Conservation (phyloP, 2,113 vertebrate species). For the Mugil cephalus region DNA sequence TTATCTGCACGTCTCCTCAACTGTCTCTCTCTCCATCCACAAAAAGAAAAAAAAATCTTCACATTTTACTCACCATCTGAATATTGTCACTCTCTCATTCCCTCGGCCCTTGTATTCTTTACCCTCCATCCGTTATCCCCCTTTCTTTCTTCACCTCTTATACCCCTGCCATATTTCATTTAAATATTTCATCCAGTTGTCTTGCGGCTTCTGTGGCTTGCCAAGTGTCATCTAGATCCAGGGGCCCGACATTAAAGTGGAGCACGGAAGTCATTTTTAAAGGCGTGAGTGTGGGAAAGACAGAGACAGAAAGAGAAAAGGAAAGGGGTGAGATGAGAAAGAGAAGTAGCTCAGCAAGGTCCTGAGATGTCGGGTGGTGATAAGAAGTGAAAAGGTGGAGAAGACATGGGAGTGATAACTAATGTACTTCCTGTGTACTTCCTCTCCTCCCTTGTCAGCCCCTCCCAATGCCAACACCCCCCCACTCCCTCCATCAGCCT, state of each 20-base stretch:
- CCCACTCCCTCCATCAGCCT: constrained; percentile 53
- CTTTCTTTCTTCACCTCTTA: constrained; percentile 83
- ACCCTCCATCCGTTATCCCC: constrained; percentile 59
- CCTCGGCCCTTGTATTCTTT: constrained; percentile 19
- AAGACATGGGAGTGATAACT: constrained; percentile 90
- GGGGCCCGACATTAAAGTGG: constrained; percentile 87
- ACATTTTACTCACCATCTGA: constrained; percentile 82
- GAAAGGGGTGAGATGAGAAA: constrained; percentile 26
- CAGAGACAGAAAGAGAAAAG: constrained; percentile 32
- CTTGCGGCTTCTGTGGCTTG: constrained; percentile 87
- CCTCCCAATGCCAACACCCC: constrained; percentile 64
- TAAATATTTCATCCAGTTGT: constrained; percentile 98
- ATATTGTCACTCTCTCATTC: constrained; percentile 48
- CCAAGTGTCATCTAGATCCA: constrained; percentile 93
- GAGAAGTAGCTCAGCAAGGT: constrained; percentile 40
- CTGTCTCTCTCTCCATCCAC: constrained; percentile 84
- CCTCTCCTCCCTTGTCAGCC: constrained; percentile 87
- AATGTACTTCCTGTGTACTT: constrained; percentile 96
- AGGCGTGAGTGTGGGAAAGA: constrained; percentile 61
- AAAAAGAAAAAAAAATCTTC: constrained; percentile 80
- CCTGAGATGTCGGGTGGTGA: constrained; percentile 74
- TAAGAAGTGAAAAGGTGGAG: constrained; percentile 84
- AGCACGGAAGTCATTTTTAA: constrained; percentile 87
- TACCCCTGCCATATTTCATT: constrained; percentile 86
- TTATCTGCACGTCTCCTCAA: constrained; percentile 85